Base-by-base conservation (phyloP, 2,888 invertebrate species). In the Syrphus vitripennis region DNA sequence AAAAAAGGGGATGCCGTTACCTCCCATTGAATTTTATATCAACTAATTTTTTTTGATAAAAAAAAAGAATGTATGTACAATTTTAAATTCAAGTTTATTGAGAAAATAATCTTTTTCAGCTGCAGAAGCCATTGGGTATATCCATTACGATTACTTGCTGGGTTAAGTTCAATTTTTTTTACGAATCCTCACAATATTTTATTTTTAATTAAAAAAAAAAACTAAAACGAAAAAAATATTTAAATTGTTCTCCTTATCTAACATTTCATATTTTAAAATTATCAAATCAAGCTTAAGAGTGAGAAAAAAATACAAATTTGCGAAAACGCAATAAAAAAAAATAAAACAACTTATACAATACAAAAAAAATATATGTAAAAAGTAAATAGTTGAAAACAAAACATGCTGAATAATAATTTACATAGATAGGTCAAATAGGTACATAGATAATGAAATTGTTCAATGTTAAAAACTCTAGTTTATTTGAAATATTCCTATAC, bases 391-490 rank as follows among this genome's bases (percentile, higher is more conserved):
- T 31, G 3, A 29, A 29, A 63, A 71, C 31, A 72, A 40, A 74
- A 63, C 7, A 45, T 82, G 82, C 82, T 82, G 82, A 82, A 82
- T 42, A 82, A 24, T 21, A 29, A 5, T 34, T 45, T 69, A n/a
- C n/a, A 40, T 82, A 82, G 82, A 31, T 82, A 82, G 82, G 77
- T 59, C 19, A 50, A 24, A 50, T 50, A 24, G 3, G 10, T 45
- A 50, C 5, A 5, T 40, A 40, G 14, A 6, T n/a, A 4, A n/a
- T 48, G 37, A 63, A 70, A n/a, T n/a, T 70, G 76, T 81, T 57
- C 0, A 31, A 21, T 19, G 19, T 57, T 31, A 3, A 57, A 34
- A 42, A 42, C n/a, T n/a, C n/a, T n/a, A n/a, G n/a, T n/a, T n/a
- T n/a, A n/a, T n/a, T n/a, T n/a, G n/a, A n/a, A n/a, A n/a, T n/a